Evolutionary conservation across 2,113 vertebrate species (phyloP), one percentile per base, ranked within the genome.

Genomic region (Asarcornis scutulata): DNA sequence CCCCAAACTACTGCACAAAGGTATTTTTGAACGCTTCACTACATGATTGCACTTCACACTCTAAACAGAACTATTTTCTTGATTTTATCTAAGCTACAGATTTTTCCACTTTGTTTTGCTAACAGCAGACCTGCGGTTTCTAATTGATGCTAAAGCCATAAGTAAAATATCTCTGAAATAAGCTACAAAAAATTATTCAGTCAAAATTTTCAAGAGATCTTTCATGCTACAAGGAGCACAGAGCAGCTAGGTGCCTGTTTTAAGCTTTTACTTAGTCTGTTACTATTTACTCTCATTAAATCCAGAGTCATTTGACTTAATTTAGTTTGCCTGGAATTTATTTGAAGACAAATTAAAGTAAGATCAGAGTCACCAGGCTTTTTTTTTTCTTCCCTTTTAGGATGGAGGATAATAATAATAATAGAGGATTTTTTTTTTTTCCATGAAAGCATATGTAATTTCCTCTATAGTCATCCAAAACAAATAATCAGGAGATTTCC

Each of bases 401-500:
- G 78, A 84, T 11, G 25, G 77, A 86, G 46, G 69, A 95, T 93
- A 91, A 96, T 95, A 95, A 93, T 64, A 64, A 64, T 72, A 72
- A 72, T 79, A 93, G 91, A 78, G 81, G 64, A 71, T 42, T 76
- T 50, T 86, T 88, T 86, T 40, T 88, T 94, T 94, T 89, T 58
- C 96, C 73, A 44, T 84, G 77, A 95, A 94, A 96, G 89, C 50
- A 25, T 67, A 93, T 80, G 87, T 72, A 71, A 86, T 96, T 96
- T 96, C 96, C 94, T 94, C 89, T 63, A 6, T 14, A 88, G 38
- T 82, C 76, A 91, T 95, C 91, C 95, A 97, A 96, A 96, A 91
- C 72, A 96, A 96, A 96, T 93, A 96, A 93, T 93, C 94, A 86
- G 81, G 78, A 95, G 87, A 96, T 95, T 96, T 97, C 93, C 93